These are phyloP conservation scores for Periophthalmus magnuspinnatus DNA, from an alignment of 2,797 vertebrate species.

Conservation along the genomic window DNA sequence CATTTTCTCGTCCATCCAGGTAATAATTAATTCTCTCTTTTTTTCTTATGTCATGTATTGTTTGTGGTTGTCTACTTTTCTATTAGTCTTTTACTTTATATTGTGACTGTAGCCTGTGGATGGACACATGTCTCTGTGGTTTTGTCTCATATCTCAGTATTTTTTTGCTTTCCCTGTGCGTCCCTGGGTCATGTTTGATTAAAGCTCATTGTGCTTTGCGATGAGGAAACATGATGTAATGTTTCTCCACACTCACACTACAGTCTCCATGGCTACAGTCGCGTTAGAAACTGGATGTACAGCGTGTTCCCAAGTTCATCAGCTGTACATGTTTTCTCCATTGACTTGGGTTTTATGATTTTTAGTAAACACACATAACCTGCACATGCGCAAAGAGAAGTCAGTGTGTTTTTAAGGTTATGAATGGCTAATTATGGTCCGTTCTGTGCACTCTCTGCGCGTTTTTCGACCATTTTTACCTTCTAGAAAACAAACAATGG, in stretches of 20 bases:
- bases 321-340: not conserved
- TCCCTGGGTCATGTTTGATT: not conserved
- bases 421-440: conserved; percentile 16
- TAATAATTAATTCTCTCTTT: conserved; percentile 39
- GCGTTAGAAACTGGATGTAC: conserved; percentile 1
- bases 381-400: not conserved
- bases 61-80: not conserved
- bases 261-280: conserved; percentile 60
- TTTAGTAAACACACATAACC: not conserved
- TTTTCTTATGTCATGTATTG: no score
- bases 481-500: conserved; percentile 58
- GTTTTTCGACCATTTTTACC: conserved; percentile 17
- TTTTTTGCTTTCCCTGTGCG: not conserved
- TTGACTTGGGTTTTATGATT: not conserved
- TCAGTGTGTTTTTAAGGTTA: conserved; percentile 3
- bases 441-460: conserved; percentile 21
- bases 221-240: conserved; percentile 55
- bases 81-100: not conserved
- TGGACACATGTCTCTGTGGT: not conserved
- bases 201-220: not conserved
- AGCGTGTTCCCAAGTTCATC: not conserved
- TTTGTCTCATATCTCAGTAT: not conserved
- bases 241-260: conserved; percentile 6
- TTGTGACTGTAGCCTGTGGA: not conserved
- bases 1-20: conserved; percentile 67